Evolutionary conservation across 2,888 invertebrate genomes (phyloP).

Genomic region (Julus scanicus): DNA sequence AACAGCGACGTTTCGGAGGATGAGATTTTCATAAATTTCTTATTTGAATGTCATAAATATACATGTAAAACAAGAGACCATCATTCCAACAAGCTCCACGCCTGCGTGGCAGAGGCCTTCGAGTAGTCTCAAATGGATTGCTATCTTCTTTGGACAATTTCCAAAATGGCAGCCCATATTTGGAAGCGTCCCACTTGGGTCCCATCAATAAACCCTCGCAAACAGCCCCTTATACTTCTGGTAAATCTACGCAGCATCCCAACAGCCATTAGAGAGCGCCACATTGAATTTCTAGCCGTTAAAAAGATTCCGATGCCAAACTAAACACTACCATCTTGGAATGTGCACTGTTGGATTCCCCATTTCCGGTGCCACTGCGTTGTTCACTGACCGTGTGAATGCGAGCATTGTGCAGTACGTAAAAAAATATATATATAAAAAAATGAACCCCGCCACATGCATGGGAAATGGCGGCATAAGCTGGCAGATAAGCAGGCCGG

Average conservation of each 20-base stretch:
- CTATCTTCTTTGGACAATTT: slow-evolving; percentile 14
- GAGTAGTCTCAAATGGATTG: slow-evolving; percentile 20
- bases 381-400: slow-evolving; percentile 1
- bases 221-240: not conserved
- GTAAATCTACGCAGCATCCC: not conserved
- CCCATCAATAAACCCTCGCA: not conserved
- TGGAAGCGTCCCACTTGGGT: not conserved
- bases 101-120: not conserved
- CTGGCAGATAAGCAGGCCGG: not conserved
- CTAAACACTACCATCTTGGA: not conserved
- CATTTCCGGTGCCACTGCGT: not conserved
- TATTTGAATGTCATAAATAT: not conserved
- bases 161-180: slow-evolving; percentile 18
- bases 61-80: not conserved
- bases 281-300: not conserved
- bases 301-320: not conserved
- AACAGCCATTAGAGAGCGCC: not conserved
- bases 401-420: not conserved
- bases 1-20: not conserved
- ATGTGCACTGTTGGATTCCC: not conserved
- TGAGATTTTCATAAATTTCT: not conserved
- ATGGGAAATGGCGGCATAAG: not conserved
- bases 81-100: not conserved
- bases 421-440: not conserved
- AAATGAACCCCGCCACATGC: not conserved